Evolutionary conservation across 2,113 vertebrate genomes (phyloP).

Genomic region (Sturnus vulgaris): DNA sequence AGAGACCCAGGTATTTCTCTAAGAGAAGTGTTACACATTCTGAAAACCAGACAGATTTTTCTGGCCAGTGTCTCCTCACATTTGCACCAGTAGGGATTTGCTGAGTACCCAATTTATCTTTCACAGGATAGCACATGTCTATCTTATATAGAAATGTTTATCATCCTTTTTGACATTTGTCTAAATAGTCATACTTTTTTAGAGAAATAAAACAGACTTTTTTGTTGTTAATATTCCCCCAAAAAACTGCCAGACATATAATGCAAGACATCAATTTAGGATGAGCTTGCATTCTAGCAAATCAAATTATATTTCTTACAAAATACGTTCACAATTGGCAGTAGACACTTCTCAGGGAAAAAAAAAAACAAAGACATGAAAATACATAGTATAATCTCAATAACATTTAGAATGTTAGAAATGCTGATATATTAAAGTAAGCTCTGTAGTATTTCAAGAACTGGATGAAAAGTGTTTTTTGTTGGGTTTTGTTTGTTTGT

Average conservation of each 20-base stretch:
- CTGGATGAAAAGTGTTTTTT: neutral
- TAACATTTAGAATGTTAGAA: neutral
- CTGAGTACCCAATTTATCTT: slow-evolving; percentile 42
- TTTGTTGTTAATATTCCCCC: neutral
- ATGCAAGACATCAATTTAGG: neutral
- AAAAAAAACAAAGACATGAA: neutral
- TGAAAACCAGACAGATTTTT: slow-evolving; percentile 41
- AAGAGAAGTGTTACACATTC: neutral
- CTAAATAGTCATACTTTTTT: neutral
- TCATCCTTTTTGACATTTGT: neutral
- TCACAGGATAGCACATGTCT: neutral
- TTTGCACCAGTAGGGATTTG: slow-evolving; percentile 28
- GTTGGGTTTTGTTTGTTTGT: neutral
- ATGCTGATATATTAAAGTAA: neutral
- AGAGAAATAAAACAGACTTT: neutral
- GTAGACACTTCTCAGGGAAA: neutral
- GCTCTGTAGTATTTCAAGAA: neutral
- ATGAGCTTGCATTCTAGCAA: neutral
- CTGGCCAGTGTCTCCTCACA: slow-evolving; percentile 16
- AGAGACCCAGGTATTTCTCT: slow-evolving; percentile 47
- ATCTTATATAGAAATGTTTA: neutral
- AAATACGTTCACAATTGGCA: neutral
- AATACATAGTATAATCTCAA: neutral
- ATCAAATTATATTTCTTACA: neutral
- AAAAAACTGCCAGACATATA: neutral